Conservation (phyloP, 1,140 invertebrate genomes). For the Leptinotarsa lineolata region DNA sequence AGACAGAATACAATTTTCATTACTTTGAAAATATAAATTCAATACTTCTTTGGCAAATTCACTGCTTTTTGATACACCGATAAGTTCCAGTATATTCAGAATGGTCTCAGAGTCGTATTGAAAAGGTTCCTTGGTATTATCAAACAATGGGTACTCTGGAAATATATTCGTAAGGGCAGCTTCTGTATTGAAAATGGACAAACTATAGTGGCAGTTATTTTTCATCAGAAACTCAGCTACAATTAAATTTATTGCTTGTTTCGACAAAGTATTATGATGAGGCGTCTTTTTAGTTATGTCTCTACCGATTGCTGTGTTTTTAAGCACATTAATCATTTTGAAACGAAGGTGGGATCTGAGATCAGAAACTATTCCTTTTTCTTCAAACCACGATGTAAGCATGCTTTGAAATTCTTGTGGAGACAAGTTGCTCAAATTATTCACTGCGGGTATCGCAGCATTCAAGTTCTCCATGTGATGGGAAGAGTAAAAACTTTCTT, state of each 20-base stretch:
- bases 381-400: slow-evolving; percentile 61
- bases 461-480: slow-evolving; percentile 33
- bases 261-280: slow-evolving; percentile 52
- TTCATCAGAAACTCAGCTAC: slow-evolving; percentile 62
- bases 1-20: slow-evolving; percentile 27
- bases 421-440: slow-evolving; percentile 29
- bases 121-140: slow-evolving; percentile 9
- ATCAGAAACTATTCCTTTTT: slow-evolving; percentile 61
- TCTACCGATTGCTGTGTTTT: slow-evolving; percentile 52
- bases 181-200: slow-evolving; percentile 63
- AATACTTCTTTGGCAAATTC: slow-evolving; percentile 31
- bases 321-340: slow-evolving; percentile 61
- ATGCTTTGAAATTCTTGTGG: slow-evolving; percentile 60
- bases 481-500: neutral
- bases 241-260: slow-evolving; percentile 62
- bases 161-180: slow-evolving; percentile 55
- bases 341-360: slow-evolving; percentile 60
- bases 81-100: slow-evolving; percentile 41
- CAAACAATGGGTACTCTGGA: slow-evolving; percentile 34
- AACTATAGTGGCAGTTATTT: slow-evolving; percentile 61
- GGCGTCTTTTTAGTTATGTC: slow-evolving; percentile 33
- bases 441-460: slow-evolving; percentile 26
- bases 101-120: slow-evolving; percentile 32
- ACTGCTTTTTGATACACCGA: slow-evolving; percentile 38
- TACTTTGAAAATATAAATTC: slow-evolving; percentile 33